Evolutionary conservation across 2,113 vertebrate species (phyloP).

Genomic region (Tamias sibiricus): DNA sequence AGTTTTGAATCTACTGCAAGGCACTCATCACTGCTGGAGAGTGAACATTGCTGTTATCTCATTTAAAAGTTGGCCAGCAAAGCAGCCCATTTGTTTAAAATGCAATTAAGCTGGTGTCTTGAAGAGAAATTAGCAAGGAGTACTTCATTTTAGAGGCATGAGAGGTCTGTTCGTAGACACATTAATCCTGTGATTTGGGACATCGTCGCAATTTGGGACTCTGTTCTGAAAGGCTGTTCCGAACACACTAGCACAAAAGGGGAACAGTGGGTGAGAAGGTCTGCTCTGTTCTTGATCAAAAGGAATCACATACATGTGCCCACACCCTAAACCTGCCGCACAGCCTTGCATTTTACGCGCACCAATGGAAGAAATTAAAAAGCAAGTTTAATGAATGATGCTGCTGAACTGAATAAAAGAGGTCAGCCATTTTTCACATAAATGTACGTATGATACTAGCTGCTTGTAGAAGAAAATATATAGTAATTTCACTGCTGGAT

Average conservation of each 20-base stretch:
- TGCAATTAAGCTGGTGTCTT: slow-evolving; percentile 95
- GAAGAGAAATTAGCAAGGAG: slow-evolving; percentile 95
- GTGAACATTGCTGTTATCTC: slow-evolving; percentile 94
- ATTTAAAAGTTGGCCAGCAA: slow-evolving; percentile 95
- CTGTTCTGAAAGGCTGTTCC: slow-evolving; percentile 78
- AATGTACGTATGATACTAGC: slow-evolving; percentile 8
- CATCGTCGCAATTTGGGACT: slow-evolving; percentile 83
- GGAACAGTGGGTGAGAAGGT: slow-evolving; percentile 62
- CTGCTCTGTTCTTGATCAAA: slow-evolving; percentile 61
- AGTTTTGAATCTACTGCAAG: slow-evolving; percentile 94
- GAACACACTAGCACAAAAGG: slow-evolving; percentile 73
- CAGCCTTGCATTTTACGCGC: not conserved
- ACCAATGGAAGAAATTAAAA: slow-evolving; percentile 53
- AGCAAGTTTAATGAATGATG: slow-evolving; percentile 30
- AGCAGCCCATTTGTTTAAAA: slow-evolving; percentile 97
- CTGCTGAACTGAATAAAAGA: slow-evolving; percentile 63
- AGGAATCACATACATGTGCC: not conserved
- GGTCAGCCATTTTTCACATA: slow-evolving; percentile 52
- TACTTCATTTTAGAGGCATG: slow-evolving; percentile 94
- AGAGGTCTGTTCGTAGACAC: slow-evolving; percentile 92
- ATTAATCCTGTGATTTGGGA: slow-evolving; percentile 94
- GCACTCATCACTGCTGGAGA: slow-evolving; percentile 95
- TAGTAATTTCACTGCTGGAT: slow-evolving; percentile 69
- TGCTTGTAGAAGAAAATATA: slow-evolving; percentile 63
- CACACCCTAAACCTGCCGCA: not conserved